Percentiles rank a stretch among this genome's conserved stretches.
These are phyloP conservation scores for Myrmecophaga tridactyla DNA, from an alignment of 2,113 vertebrate species.

Conservation along the genomic window DNA sequence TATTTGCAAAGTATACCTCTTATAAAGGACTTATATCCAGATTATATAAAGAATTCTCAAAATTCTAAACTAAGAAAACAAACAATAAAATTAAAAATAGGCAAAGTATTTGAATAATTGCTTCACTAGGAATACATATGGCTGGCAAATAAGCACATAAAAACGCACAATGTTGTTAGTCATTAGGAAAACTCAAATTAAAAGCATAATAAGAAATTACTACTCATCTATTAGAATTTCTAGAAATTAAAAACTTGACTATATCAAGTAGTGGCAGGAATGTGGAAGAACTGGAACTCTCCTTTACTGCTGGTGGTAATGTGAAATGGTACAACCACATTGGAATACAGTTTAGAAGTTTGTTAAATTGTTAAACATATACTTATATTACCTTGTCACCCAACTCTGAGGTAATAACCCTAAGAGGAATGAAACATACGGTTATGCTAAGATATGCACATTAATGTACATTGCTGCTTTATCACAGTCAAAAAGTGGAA, in stretches of 20 bases:
- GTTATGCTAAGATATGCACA: background rate
- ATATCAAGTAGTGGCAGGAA: background rate
- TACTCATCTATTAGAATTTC: background rate
- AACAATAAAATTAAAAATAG: background rate
- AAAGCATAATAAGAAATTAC: background rate
- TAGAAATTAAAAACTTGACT: background rate
- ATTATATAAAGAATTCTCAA: background rate
- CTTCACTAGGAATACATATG: too few species aligned
- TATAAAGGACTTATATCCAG: background rate
- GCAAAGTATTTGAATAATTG: background rate
- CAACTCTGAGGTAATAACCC: background rate
- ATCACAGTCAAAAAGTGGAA: background rate
- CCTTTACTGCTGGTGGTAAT: background rate
- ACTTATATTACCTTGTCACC: too few species aligned
- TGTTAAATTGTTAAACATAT: background rate
- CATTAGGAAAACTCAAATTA: background rate
- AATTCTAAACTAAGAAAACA: background rate
- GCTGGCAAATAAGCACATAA: too few species aligned
- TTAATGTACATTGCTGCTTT: background rate
- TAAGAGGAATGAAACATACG: background rate
- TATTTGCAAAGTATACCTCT: background rate
- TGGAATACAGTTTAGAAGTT: background rate
- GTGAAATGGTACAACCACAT: background rate
- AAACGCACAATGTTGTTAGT: background rate
- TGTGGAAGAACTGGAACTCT: background rate